Percentiles rank a stretch among this genome's conserved stretches.
Evolutionary conservation across 2,888 invertebrate genomes (phyloP).

Genomic region (Mycogona germanica): DNA sequence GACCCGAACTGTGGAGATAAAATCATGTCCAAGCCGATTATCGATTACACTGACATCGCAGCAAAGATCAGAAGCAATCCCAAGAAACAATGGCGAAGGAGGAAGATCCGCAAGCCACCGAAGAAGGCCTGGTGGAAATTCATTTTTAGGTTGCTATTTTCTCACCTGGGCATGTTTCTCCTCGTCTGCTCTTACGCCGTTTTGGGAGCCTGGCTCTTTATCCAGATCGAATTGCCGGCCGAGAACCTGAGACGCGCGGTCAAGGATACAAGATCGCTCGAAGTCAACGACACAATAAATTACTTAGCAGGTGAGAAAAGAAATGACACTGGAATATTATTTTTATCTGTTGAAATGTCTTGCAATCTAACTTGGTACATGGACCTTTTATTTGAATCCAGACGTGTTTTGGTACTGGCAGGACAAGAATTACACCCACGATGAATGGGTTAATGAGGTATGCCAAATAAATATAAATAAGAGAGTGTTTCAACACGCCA

Average conservation of each 20-base stretch:
- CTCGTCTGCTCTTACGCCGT: conserved; percentile 24
- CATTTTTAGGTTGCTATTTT: conserved; percentile 24
- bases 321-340: too few species aligned
- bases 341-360: too few species aligned
- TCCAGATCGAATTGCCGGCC: conserved; percentile 24
- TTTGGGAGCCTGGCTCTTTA: conserved; percentile 26
- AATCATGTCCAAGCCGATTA: too few species aligned
- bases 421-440: conserved; percentile 21
- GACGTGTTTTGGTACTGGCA: conserved; percentile 25
- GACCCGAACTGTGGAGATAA: too few species aligned
- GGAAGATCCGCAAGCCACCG: conserved; percentile 6
- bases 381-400: too few species aligned
- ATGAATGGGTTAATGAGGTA: conserved; percentile 22
- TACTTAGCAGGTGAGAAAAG: too few species aligned
- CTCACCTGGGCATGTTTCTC: conserved; percentile 27
- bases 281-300: conserved; percentile 25
- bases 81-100: neutral
- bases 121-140: conserved; percentile 18
- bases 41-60: too few species aligned
- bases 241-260: conserved; percentile 21
- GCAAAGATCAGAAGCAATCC: neutral
- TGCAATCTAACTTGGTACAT: too few species aligned
- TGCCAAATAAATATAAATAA: too few species aligned
- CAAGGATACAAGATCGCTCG: conserved; percentile 22
- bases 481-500: too few species aligned